Conservation (phyloP, 2,113 vertebrate genomes). For the Arvicanthis niloticus region DNA sequence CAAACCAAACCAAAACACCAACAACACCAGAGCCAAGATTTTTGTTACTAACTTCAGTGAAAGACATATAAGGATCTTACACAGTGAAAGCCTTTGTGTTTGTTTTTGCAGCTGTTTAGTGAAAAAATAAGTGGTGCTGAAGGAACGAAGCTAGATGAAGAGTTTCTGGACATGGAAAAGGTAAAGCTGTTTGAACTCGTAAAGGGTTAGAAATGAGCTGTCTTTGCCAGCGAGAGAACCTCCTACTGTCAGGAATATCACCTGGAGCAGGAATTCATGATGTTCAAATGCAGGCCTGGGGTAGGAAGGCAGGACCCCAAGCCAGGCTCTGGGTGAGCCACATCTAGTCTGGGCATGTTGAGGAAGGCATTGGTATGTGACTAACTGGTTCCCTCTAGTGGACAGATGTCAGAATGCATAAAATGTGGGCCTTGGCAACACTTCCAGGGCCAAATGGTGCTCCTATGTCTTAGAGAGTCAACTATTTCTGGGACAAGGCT, state of each 20-base stretch:
- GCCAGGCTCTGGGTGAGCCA: no score
- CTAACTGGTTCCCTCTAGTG: conserved; percentile 41
- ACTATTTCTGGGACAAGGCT: not conserved
- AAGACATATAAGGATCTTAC: not conserved
- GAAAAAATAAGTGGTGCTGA: conserved; percentile 97
- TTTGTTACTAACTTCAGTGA: not conserved
- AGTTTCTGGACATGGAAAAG: conserved; percentile 97
- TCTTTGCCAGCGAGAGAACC: not conserved
- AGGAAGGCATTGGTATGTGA: not conserved
- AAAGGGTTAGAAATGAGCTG: not conserved
- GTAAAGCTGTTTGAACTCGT: conserved; percentile 86
- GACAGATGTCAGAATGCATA: not conserved
- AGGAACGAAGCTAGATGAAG: conserved; percentile 96
- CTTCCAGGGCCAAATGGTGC: not conserved
- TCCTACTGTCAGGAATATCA: not conserved
- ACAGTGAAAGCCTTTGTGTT: not conserved
- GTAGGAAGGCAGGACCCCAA: not conserved
- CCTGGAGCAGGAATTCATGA: not conserved
- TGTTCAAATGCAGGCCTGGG: not conserved
- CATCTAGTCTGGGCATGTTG: not conserved
- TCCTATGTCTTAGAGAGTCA: not conserved
- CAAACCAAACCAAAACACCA: no score
- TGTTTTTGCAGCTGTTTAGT: conserved; percentile 91
- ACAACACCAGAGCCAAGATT: not conserved
- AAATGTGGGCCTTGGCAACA: not conserved